Conservation (phyloP, 2,797 vertebrate genomes). For the Thaleichthys pacificus region DNA sequence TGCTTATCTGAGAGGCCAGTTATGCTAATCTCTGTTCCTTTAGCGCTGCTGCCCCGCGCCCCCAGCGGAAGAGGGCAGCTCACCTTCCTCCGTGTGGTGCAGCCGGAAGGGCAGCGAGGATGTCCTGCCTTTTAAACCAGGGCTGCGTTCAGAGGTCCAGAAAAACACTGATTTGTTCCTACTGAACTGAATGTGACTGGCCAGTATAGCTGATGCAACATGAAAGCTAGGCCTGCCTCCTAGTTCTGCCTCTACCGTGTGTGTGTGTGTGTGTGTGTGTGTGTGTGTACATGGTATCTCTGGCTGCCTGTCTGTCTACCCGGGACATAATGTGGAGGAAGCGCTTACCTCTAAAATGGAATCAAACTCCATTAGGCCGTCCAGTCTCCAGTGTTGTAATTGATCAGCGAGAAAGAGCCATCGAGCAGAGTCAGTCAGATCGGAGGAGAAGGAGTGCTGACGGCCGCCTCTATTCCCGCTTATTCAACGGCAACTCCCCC, state of each 20-base stretch:
- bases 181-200: background rate
- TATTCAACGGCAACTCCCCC: background rate
- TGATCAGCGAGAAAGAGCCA: background rate
- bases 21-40: background rate
- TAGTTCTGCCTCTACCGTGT: constrained; percentile 17
- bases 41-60: background rate
- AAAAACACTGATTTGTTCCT: background rate
- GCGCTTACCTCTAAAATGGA: background rate
- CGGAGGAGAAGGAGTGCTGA: constrained; percentile 8
- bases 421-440: constrained; percentile 3
- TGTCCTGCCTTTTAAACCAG: constrained; percentile 1
- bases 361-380: background rate
- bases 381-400: background rate
- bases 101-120: background rate
- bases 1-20: background rate
- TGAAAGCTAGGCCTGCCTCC: background rate
- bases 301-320: constrained; percentile 16
- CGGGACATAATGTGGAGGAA: too few relatives aligned
- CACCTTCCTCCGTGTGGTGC: background rate
- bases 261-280: background rate
- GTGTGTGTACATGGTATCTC: constrained; percentile 25
- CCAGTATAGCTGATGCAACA: background rate
- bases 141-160: background rate
- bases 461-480: too few relatives aligned
- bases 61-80: background rate